phyloP scores from a whole-genome alignment of 2,888 invertebrate species.

The Erebia aethiops region DNA sequence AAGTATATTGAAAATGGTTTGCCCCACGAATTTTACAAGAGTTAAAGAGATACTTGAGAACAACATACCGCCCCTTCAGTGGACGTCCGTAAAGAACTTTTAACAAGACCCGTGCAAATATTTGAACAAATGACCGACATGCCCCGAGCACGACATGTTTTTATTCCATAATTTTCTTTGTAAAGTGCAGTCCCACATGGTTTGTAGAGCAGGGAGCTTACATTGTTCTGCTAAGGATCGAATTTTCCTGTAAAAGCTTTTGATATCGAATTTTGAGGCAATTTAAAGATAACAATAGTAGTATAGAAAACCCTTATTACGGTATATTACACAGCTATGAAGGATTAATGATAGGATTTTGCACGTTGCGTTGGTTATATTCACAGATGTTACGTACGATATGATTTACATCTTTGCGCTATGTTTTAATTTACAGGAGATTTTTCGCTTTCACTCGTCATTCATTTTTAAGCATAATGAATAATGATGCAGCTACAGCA shows the following conservation, averaged over 20 bases:
- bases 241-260: neutral
- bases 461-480: too few relatives aligned
- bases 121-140: conserved; percentile 30
- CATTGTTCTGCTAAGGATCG: neutral
- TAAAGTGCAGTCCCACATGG: conserved; percentile 7
- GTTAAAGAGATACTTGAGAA: neutral
- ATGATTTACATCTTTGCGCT: too few relatives aligned
- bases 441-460: too few relatives aligned
- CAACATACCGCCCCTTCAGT: conserved; percentile 12
- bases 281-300: neutral
- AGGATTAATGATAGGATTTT: too few relatives aligned
- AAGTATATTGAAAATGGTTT: neutral
- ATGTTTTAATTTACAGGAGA: too few relatives aligned
- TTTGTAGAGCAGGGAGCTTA: neutral
- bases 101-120: conserved; percentile 28
- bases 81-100: conserved; percentile 28
- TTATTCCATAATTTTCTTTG: conserved; percentile 27
- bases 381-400: too few relatives aligned
- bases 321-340: too few relatives aligned
- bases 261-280: neutral
- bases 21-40: neutral
- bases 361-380: too few relatives aligned
- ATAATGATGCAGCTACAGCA: too few relatives aligned
- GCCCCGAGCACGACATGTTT: conserved; percentile 13
- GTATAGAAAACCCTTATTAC: neutral